Evolutionary conservation across 2,888 invertebrate genomes (phyloP), one percentile per base, ranked within the genome.

Genomic region (Plebejus anna): DNA sequence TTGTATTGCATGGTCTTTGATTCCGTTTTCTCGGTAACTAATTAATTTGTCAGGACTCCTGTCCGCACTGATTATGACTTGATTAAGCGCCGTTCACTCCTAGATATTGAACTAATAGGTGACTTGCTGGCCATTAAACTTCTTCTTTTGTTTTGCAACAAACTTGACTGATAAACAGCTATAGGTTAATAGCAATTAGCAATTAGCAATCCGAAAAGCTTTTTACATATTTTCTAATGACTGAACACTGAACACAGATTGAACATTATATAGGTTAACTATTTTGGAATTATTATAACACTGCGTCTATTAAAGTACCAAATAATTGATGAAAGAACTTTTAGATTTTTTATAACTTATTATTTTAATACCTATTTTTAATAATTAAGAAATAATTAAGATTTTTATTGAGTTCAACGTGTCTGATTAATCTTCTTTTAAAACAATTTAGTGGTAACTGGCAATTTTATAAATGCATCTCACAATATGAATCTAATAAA

Each of bases 1-100:
- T 88, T 86, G 86, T 89, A 85, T 85, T 84, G 81, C 81, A 82
- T 82, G 82, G 80, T 82, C 82, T 82, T 84, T 83, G 83, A 82
- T 83, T 86, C 83, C 83, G 57, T 57, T 76, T 82, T 83, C 82
- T 82, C 81, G 82, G 76, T 76, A 76, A 72, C 76, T 84, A 86
- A 86, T 87, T 86, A 87, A 86, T 85, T 86, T 85, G 83, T 84
- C 76, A 81, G 82, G 82, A 82, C 82, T 82, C 81, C 81, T 80
- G 80, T 81, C 80, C 76, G 78, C 80, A 81, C 81, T 81, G 79
- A 80, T 80, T 79, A 76, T 79, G 75, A 77, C 77, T 77, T 75
- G 79, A 75, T 71, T 61, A 55, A 55, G 42, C 55, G 72, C 75
- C 75, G 76, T 75, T 76, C 76, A 77, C 75, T 77, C 71, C 57